phyloP scores from a whole-genome alignment of 2,113 vertebrate species.

The Chrysochloris asiatica region DNA sequence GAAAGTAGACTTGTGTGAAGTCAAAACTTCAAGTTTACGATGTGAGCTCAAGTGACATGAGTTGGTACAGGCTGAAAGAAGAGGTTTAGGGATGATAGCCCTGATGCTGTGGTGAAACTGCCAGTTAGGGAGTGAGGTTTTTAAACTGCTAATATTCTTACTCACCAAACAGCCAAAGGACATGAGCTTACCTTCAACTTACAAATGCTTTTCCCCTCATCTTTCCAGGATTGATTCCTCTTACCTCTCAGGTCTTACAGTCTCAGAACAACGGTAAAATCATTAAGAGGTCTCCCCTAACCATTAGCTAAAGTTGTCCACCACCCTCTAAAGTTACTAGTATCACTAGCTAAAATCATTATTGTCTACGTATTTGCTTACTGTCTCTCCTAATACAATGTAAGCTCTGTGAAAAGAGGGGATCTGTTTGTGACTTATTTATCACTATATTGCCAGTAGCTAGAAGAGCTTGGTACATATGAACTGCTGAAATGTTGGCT shows the following conservation, averaged over 20 bases:
- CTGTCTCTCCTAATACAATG: neutral
- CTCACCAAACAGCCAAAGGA: constrained; percentile 1
- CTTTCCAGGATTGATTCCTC: neutral
- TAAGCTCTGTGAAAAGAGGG: neutral
- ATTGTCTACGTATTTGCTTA: neutral
- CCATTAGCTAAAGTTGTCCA: neutral
- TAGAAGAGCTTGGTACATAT: constrained; percentile 4
- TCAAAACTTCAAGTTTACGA: neutral
- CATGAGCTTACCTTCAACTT: neutral
- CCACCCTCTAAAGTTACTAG: neutral
- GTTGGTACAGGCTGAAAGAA: neutral
- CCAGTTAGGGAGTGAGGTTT: neutral
- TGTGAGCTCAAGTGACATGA: neutral
- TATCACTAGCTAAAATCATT: neutral
- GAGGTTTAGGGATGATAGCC: neutral
- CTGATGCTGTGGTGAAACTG: neutral
- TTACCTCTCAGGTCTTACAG: neutral
- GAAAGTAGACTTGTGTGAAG: neutral
- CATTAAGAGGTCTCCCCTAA: neutral
- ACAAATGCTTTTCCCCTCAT: neutral
- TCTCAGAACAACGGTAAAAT: constrained; percentile 15
- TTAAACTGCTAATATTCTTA: constrained; percentile 38
- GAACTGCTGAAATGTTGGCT: constrained; percentile 18
- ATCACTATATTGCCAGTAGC: neutral
- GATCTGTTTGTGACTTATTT: neutral